phyloP scores from a whole-genome alignment of 1,140 invertebrate species.

The Temnothorax nylanderi region DNA sequence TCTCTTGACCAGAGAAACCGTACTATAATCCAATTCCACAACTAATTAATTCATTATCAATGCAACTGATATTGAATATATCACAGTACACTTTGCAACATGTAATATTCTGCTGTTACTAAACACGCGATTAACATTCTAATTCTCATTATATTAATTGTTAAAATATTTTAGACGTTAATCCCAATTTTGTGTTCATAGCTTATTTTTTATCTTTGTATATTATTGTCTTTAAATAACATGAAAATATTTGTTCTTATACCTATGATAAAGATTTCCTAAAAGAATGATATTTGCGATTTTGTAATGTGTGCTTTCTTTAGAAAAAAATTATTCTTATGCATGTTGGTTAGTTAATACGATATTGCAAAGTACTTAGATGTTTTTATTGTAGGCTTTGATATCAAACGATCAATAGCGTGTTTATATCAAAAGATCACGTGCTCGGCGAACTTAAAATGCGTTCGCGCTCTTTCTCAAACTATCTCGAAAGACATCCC shows the following conservation, averaged over 20 bases:
- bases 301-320: neutral
- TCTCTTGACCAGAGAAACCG: constrained; percentile 20
- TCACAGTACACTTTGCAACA: neutral
- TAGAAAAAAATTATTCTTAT: neutral
- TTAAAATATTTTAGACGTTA: neutral
- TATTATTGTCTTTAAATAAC: neutral
- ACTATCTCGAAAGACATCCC: neutral
- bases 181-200: neutral
- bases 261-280: neutral
- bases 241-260: neutral
- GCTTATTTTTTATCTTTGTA: neutral
- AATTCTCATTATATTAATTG: constrained; percentile 11
- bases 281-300: neutral
- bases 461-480: constrained; percentile 46
- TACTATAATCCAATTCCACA: neutral
- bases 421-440: constrained; percentile 29
- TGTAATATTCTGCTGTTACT: neutral
- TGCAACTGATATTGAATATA: neutral
- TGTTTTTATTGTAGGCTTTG: neutral
- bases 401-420: constrained; percentile 10
- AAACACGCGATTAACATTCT: neutral
- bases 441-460: constrained; percentile 47
- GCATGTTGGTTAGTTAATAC: neutral
- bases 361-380: neutral
- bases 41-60: constrained; percentile 37